Evolutionary conservation across 64 coral and sea anemone genomes (phyloP).

Genomic region (Astreopora myriophthalma): DNA sequence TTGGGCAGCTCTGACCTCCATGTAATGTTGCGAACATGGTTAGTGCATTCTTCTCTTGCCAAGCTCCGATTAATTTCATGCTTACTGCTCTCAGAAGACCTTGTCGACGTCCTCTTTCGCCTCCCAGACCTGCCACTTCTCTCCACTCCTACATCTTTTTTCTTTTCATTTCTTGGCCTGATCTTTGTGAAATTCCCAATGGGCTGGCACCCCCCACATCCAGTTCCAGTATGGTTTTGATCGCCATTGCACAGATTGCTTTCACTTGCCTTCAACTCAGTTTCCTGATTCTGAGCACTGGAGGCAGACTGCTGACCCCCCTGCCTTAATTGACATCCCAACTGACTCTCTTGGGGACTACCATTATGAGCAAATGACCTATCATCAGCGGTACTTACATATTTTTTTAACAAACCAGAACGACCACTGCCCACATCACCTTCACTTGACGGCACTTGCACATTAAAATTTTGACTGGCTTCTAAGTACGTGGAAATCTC

Average conservation of each 20-base stretch:
- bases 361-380: background rate
- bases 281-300: background rate
- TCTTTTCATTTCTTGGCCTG: constrained; percentile 19
- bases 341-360: background rate
- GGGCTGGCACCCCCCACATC: background rate
- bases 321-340: background rate
- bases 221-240: background rate
- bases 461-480: constrained; percentile 28
- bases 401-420: background rate
- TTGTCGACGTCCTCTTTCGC: background rate
- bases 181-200: constrained; percentile 1
- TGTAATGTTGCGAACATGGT: constrained; percentile 53
- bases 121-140: background rate
- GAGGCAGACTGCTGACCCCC: background rate
- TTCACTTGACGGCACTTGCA: background rate
- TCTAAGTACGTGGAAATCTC: constrained; percentile 87
- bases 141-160: background rate
- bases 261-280: background rate
- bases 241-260: background rate
- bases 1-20: constrained; percentile 72
- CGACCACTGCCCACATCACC: background rate
- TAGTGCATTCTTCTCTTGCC: background rate
- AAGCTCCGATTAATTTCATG: background rate
- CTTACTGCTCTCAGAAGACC: constrained; percentile 5
- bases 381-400: background rate